phyloP scores from a whole-genome alignment of 2,113 vertebrate species.

The Ahaetulla prasina region DNA sequence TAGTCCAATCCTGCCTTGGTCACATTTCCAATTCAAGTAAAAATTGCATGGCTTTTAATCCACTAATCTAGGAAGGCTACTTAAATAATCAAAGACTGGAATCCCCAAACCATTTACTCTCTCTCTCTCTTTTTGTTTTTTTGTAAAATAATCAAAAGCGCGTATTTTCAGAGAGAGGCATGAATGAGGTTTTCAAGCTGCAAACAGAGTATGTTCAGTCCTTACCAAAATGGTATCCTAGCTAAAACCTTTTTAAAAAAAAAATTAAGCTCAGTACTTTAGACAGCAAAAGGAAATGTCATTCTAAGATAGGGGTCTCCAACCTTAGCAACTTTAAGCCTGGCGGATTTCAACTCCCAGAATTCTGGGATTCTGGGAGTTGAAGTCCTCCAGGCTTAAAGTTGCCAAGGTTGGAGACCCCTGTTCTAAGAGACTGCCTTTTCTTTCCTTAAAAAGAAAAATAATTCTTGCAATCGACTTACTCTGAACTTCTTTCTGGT shows the following conservation, averaged over 20 bases:
- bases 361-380: too few relatives aligned
- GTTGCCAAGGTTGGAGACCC: too few relatives aligned
- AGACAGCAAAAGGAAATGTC: constrained; percentile 39
- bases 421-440: constrained; percentile 37
- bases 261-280: constrained; percentile 28
- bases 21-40: constrained; percentile 60
- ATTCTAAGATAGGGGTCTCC: too few relatives aligned
- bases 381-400: too few relatives aligned
- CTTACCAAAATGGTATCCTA: constrained; percentile 47
- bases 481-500: constrained; percentile 18
- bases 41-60: constrained; percentile 62
- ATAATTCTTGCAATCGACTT: constrained; percentile 30
- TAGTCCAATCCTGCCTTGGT: constrained; percentile 36
- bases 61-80: constrained; percentile 36
- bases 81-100: constrained; percentile 42
- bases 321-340: too few relatives aligned
- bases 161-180: constrained; percentile 34
- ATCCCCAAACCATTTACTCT: constrained; percentile 39
- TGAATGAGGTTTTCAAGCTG: constrained; percentile 34
- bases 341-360: too few relatives aligned
- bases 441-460: constrained; percentile 40
- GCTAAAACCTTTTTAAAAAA: constrained; percentile 2
- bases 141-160: constrained; percentile 28
- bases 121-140: background rate
- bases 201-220: constrained; percentile 29